Percentiles rank a stretch among this genome's conserved stretches.
phyloP scores from a whole-genome alignment of 2,113 vertebrate species.

The Pongo abelii region DNA sequence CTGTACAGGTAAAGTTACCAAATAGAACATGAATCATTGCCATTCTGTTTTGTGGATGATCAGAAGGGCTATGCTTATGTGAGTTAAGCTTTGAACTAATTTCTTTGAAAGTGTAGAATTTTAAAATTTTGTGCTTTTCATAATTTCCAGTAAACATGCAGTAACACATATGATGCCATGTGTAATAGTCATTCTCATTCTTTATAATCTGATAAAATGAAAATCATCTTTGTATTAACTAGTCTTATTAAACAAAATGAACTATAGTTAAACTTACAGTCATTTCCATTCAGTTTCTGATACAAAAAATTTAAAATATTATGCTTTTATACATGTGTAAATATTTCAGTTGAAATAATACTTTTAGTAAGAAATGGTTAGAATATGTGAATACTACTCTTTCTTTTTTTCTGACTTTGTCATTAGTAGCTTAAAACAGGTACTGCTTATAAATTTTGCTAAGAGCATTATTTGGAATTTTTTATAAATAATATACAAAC shows the following conservation, averaged over 20 bases:
- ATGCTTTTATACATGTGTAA: not conserved
- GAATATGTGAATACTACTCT: conserved; percentile 18
- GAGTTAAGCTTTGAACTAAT: conserved; percentile 27
- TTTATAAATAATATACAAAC: conserved; percentile 16
- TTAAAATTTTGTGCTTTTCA: not conserved
- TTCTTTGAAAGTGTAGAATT: conserved; percentile 33
- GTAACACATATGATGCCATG: not conserved
- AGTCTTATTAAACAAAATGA: conserved; percentile 48
- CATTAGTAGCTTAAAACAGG: not conserved
- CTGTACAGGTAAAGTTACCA: not conserved
- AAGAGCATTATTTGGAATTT: conserved; percentile 1
- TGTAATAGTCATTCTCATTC: not conserved
- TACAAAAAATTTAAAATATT: not conserved
- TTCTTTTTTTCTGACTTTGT: conserved; percentile 16
- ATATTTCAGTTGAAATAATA: conserved; percentile 39
- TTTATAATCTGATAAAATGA: conserved; percentile 24
- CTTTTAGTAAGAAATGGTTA: conserved; percentile 22
- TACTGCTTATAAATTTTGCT: not conserved
- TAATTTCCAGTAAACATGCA: conserved; percentile 32
- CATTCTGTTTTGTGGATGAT: not conserved
- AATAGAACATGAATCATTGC: not conserved
- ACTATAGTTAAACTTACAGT: not conserved
- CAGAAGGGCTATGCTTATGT: not conserved
- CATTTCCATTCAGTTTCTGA: conserved; percentile 36
- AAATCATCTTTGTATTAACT: conserved; percentile 24